Evolutionary conservation across 2,113 vertebrate genomes (phyloP).

Genomic region (Mormyrus lacerda): DNA sequence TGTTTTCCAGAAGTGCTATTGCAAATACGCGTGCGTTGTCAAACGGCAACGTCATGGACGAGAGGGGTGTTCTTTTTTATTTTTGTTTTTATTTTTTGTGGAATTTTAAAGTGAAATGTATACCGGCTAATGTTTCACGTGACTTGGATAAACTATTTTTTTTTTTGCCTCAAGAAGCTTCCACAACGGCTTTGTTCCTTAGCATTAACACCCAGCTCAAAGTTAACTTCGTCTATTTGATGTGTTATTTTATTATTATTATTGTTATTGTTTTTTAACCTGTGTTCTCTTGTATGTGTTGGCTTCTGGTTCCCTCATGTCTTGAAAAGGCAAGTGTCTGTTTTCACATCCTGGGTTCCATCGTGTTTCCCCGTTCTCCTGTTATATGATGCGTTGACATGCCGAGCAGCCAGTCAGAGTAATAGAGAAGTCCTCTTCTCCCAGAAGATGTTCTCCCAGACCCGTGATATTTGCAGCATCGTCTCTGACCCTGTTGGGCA

Average conservation of each 20-base stretch:
- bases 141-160: background rate
- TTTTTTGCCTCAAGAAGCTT: background rate
- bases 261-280: background rate
- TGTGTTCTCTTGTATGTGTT: background rate
- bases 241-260: background rate
- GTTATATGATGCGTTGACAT: background rate
- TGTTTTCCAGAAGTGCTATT: constrained; percentile 57
- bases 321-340: background rate
- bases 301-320: background rate
- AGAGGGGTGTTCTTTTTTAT: background rate
- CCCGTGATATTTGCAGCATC: background rate
- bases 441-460: background rate
- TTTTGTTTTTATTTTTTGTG: background rate
- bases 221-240: background rate
- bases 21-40: constrained; percentile 28
- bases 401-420: background rate
- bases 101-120: background rate
- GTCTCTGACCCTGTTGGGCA: background rate
- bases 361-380: background rate
- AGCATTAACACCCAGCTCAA: background rate
- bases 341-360: background rate
- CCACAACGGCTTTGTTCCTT: background rate
- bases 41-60: background rate
- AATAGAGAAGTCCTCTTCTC: constrained; percentile 1
- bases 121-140: constrained; percentile 7